Conservation (phyloP, 2,113 vertebrate species). For the Spea bombifrons region DNA sequence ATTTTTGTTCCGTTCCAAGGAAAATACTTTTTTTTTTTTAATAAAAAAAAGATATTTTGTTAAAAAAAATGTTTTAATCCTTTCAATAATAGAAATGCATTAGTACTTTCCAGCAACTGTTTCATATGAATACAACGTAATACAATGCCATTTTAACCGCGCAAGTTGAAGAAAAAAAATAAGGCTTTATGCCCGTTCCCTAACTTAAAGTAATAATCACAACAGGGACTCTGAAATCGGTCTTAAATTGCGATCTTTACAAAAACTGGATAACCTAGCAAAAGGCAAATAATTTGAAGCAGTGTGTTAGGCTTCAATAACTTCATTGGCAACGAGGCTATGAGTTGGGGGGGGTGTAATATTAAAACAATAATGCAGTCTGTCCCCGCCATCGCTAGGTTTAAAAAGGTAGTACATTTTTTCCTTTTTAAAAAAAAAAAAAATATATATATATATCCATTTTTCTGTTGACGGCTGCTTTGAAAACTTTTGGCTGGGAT, state of each 20-base stretch:
- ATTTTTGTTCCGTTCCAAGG: too few species aligned
- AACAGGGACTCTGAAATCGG: constrained; percentile 14
- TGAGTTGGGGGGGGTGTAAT: background rate
- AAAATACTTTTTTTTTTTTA: too few species aligned
- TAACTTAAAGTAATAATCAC: background rate
- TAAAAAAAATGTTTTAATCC: too few species aligned
- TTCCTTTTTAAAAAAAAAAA: too few species aligned
- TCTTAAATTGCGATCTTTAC: background rate
- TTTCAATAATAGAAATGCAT: too few species aligned
- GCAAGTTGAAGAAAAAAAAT: background rate
- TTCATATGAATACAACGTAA: background rate
- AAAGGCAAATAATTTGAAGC: constrained; percentile 1
- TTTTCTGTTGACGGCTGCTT: background rate
- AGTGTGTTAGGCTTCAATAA: background rate
- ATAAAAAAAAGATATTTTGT: too few species aligned
- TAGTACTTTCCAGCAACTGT: too few species aligned
- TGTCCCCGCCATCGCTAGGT: background rate
- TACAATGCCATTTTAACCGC: background rate
- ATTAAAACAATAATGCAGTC: constrained; percentile 21
- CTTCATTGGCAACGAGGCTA: background rate
- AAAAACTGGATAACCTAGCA: background rate
- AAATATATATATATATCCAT: too few species aligned
- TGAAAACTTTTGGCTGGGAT: constrained; percentile 23
- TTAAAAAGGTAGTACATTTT: background rate
- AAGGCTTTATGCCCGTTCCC: background rate